phyloP scores from a whole-genome alignment of 2,113 vertebrate genomes.

The Halcyon senegalensis region DNA sequence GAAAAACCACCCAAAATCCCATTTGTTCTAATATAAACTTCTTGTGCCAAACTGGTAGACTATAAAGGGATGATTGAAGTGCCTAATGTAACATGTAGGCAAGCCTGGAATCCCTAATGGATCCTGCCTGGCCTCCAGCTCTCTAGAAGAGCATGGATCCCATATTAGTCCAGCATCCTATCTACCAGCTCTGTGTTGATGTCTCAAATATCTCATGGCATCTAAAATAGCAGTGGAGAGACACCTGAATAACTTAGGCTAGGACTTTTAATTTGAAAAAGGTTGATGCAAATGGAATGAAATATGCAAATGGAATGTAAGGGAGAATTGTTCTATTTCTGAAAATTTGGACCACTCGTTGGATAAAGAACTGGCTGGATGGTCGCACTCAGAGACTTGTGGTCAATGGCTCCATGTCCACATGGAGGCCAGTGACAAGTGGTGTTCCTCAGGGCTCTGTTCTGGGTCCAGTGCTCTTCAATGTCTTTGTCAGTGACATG shows the following conservation, averaged over 20 bases:
- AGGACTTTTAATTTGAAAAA: not conserved
- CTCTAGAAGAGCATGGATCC: not conserved
- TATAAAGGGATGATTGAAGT: not conserved
- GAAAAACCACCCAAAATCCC: not conserved
- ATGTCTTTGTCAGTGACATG: too few relatives aligned
- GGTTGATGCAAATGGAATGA: not conserved
- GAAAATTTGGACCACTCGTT: too few relatives aligned
- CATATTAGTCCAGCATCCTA: not conserved
- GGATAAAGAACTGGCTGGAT: too few relatives aligned
- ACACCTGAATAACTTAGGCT: not conserved
- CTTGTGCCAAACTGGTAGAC: not conserved
- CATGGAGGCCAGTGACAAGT: too few relatives aligned
- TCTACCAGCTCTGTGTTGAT: not conserved
- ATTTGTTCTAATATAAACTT: not conserved
- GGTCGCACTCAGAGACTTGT: too few relatives aligned
- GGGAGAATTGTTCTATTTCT: not conserved
- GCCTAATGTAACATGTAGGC: not conserved
- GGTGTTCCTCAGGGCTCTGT: too few relatives aligned
- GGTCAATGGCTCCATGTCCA: too few relatives aligned
- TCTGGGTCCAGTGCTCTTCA: too few relatives aligned
- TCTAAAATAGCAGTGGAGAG: not conserved
- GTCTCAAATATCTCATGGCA: not conserved
- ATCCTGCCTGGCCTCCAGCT: not conserved
- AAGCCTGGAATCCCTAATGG: not conserved
- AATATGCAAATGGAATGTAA: not conserved